Evolutionary conservation across 2,797 vertebrate genomes (phyloP), one percentile per base, ranked within the genome.

Genomic region (Diplodus sargus): DNA sequence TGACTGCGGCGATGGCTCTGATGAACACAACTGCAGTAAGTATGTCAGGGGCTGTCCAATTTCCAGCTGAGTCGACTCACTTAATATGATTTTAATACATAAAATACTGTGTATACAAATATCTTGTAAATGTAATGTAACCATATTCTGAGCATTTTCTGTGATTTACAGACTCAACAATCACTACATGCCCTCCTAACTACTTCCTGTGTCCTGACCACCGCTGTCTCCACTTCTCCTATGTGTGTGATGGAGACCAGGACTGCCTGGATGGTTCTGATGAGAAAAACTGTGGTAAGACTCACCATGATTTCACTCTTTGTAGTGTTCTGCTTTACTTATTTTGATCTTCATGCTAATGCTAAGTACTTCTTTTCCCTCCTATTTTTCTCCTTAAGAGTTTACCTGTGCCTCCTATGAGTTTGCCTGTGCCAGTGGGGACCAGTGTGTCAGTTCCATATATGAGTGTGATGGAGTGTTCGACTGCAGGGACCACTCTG

Each of bases 181-280:
- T 94, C 67, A 95, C 95, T 0, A 96, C 96, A 0, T 99, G 98
- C 84, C 93, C 91, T 22, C 94, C 97, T 11, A 78, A 84, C 49
- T 97, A 96, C 76, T 99, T 98, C 89, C 93, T 94, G 67, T 99
- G 98, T 85, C 96, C 97, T 0, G 95, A 97, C 76, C 98, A 98
- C 91, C 96, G 97, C 48, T 99, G 97, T 69, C 96, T 99, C 72
- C 89, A 92, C 75, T 88, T 84, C 0, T 91, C 72, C 30, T 96
- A 92, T 15, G 93, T 98, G 59, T 99, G 98, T 1, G 97, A 99
- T 48, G 97, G 97, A 80, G 97, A 97, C 86, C 95, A 94, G 87
- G 97, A 99, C 85, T 99, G 98, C 82, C 81, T 94, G 47, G 98
- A 99, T 87, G 98, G 97, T 72, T 95, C 97, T 52, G 98, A 99